Evolutionary conservation across 2,888 invertebrate genomes (phyloP).

Genomic region (Craniophora ligustri): DNA sequence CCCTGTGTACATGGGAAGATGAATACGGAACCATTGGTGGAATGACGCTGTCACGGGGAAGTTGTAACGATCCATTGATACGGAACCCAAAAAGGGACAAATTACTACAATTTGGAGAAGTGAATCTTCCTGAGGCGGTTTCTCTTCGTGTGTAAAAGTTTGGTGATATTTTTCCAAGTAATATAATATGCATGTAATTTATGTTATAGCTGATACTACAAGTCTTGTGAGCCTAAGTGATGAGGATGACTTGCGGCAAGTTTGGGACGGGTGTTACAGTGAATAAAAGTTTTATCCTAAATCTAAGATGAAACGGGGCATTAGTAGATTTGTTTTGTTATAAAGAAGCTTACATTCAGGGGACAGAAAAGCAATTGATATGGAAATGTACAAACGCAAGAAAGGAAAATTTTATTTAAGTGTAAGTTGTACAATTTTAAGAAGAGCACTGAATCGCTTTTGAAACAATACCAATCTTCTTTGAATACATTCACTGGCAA

Average conservation of each 20-base stretch:
- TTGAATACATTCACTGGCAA: constrained; percentile 19
- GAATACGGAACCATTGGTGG: constrained; percentile 41
- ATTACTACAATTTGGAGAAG: constrained; percentile 43
- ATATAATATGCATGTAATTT: constrained; percentile 22
- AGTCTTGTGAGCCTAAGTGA: constrained; percentile 32
- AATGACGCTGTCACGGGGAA: constrained; percentile 42
- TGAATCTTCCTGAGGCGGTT: constrained; percentile 32
- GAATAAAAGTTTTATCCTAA: constrained; percentile 3
- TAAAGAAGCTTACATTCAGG: background rate
- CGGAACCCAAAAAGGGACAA: constrained; percentile 44
- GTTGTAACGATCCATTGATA: constrained; percentile 38
- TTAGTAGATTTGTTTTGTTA: constrained; percentile 7
- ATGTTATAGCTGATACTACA: constrained; percentile 9
- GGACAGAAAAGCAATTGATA: no score
- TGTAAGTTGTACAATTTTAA: constrained; percentile 9
- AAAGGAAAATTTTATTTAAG: background rate
- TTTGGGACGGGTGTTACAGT: constrained; percentile 6
- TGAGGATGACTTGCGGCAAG: constrained; percentile 40
- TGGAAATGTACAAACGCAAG: background rate
- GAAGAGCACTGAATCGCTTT: background rate
- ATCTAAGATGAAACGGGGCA: background rate
- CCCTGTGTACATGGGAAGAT: constrained; percentile 39
- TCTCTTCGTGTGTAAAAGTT: constrained; percentile 23
- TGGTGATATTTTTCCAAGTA: constrained; percentile 21
- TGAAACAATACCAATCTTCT: constrained; percentile 6